Evolutionary conservation across 2,113 vertebrate genomes (phyloP).

Genomic region (Corvus moneduloides): DNA sequence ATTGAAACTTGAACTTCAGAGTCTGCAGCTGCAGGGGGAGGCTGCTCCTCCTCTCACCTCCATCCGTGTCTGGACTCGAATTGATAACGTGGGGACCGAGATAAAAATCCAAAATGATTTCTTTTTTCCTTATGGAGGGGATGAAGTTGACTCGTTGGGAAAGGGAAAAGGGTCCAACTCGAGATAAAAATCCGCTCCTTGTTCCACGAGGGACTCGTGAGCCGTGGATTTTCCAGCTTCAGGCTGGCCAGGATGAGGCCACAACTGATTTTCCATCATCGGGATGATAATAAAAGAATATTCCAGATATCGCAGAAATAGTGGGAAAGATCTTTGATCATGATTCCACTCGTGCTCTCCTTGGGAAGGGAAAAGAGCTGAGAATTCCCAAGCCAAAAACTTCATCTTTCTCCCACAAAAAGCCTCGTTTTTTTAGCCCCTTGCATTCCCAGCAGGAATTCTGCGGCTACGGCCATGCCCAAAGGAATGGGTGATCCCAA

Average conservation of each 20-base stretch:
- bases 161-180: neutral
- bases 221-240: neutral
- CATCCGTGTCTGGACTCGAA: neutral
- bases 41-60: neutral
- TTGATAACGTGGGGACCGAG: neutral
- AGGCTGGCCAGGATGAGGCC: neutral
- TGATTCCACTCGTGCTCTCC: neutral
- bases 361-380: neutral
- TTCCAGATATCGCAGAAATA: neutral
- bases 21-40: neutral
- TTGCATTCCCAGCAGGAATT: neutral
- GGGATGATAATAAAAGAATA: neutral
- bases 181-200: neutral
- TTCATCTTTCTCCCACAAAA: neutral
- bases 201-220: neutral
- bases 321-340: neutral
- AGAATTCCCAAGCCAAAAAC: neutral
- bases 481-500: neutral
- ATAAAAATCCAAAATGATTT: neutral
- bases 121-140: neutral
- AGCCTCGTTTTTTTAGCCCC: fast-evolving
- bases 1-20: neutral
- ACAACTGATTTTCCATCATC: neutral
- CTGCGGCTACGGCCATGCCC: neutral
- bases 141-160: neutral